A percentile compares a stretch with the other conserved stretches of the same genome.
Conservation (phyloP, 2,888 invertebrate genomes). For the Creontiades dilutus region DNA sequence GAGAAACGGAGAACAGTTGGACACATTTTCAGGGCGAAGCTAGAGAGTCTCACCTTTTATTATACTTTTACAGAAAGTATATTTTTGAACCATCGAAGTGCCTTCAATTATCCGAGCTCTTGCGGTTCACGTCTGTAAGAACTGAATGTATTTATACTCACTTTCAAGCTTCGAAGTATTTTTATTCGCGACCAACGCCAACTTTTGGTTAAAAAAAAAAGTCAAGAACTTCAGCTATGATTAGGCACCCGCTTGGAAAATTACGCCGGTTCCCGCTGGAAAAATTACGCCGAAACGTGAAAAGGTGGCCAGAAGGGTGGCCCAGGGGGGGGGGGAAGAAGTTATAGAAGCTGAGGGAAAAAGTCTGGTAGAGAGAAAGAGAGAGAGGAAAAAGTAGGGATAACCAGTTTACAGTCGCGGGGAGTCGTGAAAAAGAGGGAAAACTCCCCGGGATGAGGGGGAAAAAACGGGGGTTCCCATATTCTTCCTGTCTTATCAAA, state of each 20-base stretch:
- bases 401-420: background rate
- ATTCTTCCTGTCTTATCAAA: slow-evolving; percentile 58
- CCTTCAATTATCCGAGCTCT: too few species aligned
- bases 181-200: background rate
- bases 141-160: too few species aligned
- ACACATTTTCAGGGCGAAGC: too few species aligned
- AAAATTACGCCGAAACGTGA: background rate
- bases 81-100: too few species aligned
- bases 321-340: background rate
- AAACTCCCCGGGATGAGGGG: background rate
- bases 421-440: slow-evolving; percentile 1
- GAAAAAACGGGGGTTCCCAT: background rate
- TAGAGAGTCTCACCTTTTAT: too few species aligned
- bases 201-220: background rate
- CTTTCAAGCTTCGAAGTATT: background rate
- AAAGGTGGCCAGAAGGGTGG: too few species aligned
- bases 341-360: slow-evolving; percentile 10
- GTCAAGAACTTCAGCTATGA: background rate
- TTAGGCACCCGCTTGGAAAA: background rate
- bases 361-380: background rate
- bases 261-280: background rate
- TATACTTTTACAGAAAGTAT: too few species aligned
- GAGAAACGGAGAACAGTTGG: too few species aligned
- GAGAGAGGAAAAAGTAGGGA: background rate
- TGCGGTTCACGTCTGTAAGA: too few species aligned